A percentile compares a stretch with the other conserved stretches of the same genome.
phyloP scores from a whole-genome alignment of 2,113 vertebrate species.

The Odocoileus virginianus region DNA sequence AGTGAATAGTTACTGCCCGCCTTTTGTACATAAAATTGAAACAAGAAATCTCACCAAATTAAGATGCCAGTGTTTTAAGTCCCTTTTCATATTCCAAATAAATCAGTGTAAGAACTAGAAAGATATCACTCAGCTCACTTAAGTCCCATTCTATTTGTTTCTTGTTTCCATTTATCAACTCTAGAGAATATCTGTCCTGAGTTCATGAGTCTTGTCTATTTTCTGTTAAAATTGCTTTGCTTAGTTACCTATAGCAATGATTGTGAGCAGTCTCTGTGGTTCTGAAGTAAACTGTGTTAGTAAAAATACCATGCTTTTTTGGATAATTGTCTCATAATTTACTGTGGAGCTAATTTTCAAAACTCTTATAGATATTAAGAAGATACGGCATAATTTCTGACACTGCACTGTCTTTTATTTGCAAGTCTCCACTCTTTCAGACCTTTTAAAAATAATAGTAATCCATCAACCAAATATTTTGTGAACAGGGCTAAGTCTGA shows the following conservation, averaged over 20 bases:
- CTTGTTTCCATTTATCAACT: neutral
- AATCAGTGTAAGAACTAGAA: neutral
- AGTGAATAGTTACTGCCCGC: neutral
- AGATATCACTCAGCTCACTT: neutral
- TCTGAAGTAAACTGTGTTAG: neutral
- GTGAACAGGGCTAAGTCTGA: slow-evolving; percentile 23
- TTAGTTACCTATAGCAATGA: neutral
- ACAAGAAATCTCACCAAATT: neutral
- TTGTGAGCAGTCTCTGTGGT: neutral
- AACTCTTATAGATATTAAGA: neutral
- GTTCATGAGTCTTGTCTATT: neutral
- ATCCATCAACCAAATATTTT: slow-evolving; percentile 36
- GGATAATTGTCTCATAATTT: neutral
- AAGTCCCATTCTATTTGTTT: neutral
- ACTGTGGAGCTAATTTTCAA: neutral
- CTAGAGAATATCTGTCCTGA: neutral
- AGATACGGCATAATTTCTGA: neutral
- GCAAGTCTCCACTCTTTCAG: neutral
- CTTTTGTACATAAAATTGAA: neutral
- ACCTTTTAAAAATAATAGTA: slow-evolving; percentile 28
- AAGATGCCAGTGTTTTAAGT: neutral
- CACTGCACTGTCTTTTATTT: neutral
- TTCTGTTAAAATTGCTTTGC: neutral
- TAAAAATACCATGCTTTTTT: slow-evolving; percentile 7
- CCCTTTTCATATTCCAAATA: neutral